Conservation (phyloP, 2,888 invertebrate genomes). For the Pyrrhia umbra region DNA sequence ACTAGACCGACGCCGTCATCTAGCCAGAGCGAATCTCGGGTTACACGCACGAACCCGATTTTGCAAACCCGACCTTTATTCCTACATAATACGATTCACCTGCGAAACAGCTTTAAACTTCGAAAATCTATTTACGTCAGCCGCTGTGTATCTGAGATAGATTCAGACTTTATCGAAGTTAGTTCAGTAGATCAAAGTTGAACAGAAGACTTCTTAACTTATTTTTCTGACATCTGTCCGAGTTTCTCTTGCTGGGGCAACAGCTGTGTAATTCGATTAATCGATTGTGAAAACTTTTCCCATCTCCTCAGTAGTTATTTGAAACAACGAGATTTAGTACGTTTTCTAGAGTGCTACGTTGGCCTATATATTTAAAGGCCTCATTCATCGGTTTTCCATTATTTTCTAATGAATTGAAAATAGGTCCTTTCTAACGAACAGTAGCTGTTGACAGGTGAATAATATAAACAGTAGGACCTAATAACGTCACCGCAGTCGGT, state of each 20-base stretch:
- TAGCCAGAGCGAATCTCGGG: slow-evolving; percentile 57
- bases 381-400: slow-evolving; percentile 18
- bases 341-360: slow-evolving; percentile 6
- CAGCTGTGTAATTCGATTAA: slow-evolving; percentile 41
- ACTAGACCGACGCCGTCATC: slow-evolving; percentile 53
- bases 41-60: slow-evolving; percentile 63
- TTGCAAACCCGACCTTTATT: slow-evolving; percentile 40
- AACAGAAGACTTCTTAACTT: slow-evolving; percentile 41
- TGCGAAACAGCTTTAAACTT: slow-evolving; percentile 38
- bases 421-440: slow-evolving; percentile 23
- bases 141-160: slow-evolving; percentile 28
- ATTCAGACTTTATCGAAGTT: slow-evolving; percentile 45
- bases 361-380: slow-evolving; percentile 11
- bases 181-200: slow-evolving; percentile 54
- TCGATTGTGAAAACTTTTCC: slow-evolving; percentile 26
- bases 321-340: slow-evolving; percentile 29
- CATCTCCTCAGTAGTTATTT: slow-evolving; percentile 40
- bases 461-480: slow-evolving; percentile 34
- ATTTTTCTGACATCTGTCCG: slow-evolving; percentile 41
- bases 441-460: slow-evolving; percentile 39
- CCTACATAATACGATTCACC: slow-evolving; percentile 40
- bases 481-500: slow-evolving; percentile 41
- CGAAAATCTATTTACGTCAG: slow-evolving; percentile 48
- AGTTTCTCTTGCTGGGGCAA: slow-evolving; percentile 28
- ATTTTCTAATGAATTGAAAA: slow-evolving; percentile 6